phyloP scores from a whole-genome alignment of 1,140 invertebrate species.

The Venustaconcha ellipsiformis region DNA sequence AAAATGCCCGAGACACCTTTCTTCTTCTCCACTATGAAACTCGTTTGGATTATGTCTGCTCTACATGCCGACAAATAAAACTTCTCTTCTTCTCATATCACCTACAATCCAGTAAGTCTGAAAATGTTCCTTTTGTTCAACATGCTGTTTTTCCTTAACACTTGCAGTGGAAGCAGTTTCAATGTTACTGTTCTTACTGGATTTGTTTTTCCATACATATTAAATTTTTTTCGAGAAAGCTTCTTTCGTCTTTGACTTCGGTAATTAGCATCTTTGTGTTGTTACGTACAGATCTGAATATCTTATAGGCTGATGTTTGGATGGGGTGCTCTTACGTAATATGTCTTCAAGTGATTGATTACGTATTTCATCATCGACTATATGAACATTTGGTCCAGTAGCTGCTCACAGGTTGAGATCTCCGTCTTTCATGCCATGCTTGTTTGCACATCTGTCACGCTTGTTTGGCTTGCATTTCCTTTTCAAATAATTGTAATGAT shows the following conservation, averaged over 20 bases:
- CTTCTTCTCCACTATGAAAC: background rate
- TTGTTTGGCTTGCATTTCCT: too few relatives aligned
- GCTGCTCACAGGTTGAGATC: too few relatives aligned
- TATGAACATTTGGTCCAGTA: too few relatives aligned
- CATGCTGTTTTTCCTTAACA: background rate
- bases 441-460: too few relatives aligned
- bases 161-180: background rate
- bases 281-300: background rate
- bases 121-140: constrained; percentile 3
- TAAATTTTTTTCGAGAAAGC: constrained; percentile 2
- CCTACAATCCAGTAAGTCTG: background rate
- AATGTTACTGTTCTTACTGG: background rate
- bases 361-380: too few relatives aligned
- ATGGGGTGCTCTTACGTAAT: too few relatives aligned
- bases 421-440: too few relatives aligned
- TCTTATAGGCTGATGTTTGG: too few relatives aligned
- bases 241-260: constrained; percentile 1
- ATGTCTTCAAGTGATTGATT: too few relatives aligned
- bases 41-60: background rate
- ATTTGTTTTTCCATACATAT: background rate
- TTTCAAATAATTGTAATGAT: too few relatives aligned
- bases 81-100: constrained; percentile 8
- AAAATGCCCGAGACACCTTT: background rate
- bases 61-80: background rate
- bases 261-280: constrained; percentile 13